Base-by-base conservation (phyloP, 2,113 vertebrate genomes). In the Paedocypris sp. region DNA sequence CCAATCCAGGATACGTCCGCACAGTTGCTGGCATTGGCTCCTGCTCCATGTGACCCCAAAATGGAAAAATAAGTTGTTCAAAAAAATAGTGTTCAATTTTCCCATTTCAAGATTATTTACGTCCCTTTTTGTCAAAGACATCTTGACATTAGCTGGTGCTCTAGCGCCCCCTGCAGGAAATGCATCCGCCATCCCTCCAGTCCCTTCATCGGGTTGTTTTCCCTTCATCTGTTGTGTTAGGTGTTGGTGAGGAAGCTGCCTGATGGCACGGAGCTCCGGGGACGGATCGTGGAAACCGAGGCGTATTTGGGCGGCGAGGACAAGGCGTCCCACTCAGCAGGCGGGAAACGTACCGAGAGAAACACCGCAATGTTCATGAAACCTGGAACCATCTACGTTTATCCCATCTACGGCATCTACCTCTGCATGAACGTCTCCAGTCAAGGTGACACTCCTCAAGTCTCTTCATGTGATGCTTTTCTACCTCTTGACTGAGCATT, bases 361-460 rank as follows among this genome's bases (percentile, higher is more conserved):
- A 99, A 97, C 12, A 68, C 81, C 0, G 88, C 90, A 2, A 98
- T 99, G 95, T 99, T 92, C 79, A 98, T 99, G 95, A 85, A 82
- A 48, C 92, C 95, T 0, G 95, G 94, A 19, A 97, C 94, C 3
- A 82, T 97, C 32, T 98, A 99, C 0, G 92, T 98, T 8, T 99
- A 97, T 64, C 69, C 89, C 43, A 93, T 97, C 75, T 98, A 98
- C 0, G 93, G 95, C 23, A 84, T 97, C 69, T 85, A 98, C 74
- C 92, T 91, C 76, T 98, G 95, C 45, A 76, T 98, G 79, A 99
- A 99, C 0, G 75, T 99, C 57, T 98, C 94, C 36, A 99, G 95
- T 74, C 85, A 81, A 80, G 95, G 94, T 97, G 71, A 87, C 83
- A 6, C 8, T 18, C 12, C 12, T 22, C 22, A 47, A 38, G 4